Conservation (phyloP, 2,888 invertebrate species). For the Oegoconia quadripuncta region DNA sequence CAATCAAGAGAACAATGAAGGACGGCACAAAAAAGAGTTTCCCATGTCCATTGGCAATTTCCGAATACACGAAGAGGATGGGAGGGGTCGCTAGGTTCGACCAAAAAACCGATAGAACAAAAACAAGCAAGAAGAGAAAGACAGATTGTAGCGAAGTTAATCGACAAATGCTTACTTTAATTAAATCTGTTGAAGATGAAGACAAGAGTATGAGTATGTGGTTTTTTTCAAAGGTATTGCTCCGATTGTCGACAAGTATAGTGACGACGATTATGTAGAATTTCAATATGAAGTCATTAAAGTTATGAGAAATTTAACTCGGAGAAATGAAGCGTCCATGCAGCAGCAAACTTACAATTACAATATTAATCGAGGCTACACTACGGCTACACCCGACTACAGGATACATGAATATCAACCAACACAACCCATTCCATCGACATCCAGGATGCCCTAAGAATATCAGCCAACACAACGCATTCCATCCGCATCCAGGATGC, state of each 20-base stretch:
- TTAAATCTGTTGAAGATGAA: conserved; percentile 16
- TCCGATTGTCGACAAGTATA: conserved; percentile 26
- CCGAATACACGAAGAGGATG: too few relatives aligned
- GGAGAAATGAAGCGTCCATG: conserved; percentile 22
- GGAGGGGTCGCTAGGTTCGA: too few relatives aligned
- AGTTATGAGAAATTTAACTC: conserved; percentile 25
- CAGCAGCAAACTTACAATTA: conserved; percentile 17
- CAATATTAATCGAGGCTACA: conserved; percentile 22
- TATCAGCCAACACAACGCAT: conserved; percentile 21
- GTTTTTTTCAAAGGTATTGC: conserved; percentile 27
- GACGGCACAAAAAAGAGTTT: too few relatives aligned
- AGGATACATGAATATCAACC: conserved; percentile 22
- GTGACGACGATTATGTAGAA: conserved; percentile 27
- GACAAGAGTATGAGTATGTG: conserved; percentile 23
- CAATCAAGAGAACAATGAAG: too few relatives aligned
- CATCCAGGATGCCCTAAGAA: conserved; percentile 23
- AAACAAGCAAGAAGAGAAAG: conserved; percentile 27
- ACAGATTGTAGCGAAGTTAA: conserved; percentile 21
- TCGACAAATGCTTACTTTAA: conserved; percentile 20
- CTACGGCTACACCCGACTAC: conserved; percentile 22
- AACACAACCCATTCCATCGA: conserved; percentile 18
- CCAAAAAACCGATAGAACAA: conserved; percentile 21
- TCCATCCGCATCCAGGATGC: conserved; percentile 20
- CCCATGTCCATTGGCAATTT: too few relatives aligned
- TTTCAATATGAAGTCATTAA: conserved; percentile 26